Evolutionary conservation across 2,113 vertebrate species (phyloP).

Genomic region (Chloropsis hardwickii): DNA sequence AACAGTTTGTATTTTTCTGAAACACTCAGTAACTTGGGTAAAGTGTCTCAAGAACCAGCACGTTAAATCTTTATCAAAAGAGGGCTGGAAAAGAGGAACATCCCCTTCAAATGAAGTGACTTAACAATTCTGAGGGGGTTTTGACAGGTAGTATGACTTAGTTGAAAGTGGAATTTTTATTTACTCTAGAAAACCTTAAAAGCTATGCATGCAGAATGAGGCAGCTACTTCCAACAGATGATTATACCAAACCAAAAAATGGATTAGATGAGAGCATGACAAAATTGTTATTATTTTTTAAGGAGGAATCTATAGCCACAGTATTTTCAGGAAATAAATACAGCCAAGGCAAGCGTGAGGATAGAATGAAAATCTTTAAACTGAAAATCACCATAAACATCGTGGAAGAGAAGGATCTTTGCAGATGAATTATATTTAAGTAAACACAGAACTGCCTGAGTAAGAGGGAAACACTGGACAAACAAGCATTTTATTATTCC

Average conservation of each 20-base stretch:
- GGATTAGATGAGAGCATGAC: neutral
- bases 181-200: neutral
- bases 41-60: neutral
- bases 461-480: neutral
- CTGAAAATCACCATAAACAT: neutral
- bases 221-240: neutral
- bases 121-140: neutral
- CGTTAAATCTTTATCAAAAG: neutral
- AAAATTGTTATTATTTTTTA: neutral
- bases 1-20: neutral
- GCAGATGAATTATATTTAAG: neutral
- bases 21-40: neutral
- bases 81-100: neutral
- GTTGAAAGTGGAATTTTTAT: neutral
- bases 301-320: neutral
- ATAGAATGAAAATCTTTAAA: neutral
- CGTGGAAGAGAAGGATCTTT: neutral
- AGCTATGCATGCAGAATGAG: neutral
- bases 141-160: fast-evolving
- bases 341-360: neutral
- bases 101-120: neutral
- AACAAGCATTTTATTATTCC: neutral
- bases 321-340: neutral
- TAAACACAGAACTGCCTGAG: neutral
- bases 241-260: neutral